phyloP scores from a whole-genome alignment of 2,888 invertebrate genomes.

The Mythimna impura region DNA sequence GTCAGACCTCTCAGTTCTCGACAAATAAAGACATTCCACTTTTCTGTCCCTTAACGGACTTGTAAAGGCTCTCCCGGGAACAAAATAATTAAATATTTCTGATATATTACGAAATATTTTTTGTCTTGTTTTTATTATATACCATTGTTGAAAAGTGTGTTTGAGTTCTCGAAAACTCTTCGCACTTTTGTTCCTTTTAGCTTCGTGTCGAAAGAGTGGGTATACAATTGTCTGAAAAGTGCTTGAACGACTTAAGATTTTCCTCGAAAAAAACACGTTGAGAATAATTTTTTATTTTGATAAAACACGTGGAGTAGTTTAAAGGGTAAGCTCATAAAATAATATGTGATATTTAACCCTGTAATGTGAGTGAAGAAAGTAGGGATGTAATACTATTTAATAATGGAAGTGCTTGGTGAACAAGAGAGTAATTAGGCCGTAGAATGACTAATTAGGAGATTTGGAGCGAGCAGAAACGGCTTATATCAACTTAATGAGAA shows the following conservation, averaged over 20 bases:
- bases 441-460: conserved; percentile 5
- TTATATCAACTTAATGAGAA: neutral
- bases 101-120: conserved; percentile 2
- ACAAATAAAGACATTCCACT: conserved; percentile 49
- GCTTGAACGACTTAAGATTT: conserved; percentile 12
- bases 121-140: conserved; percentile 17
- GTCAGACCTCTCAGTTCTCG: conserved; percentile 17
- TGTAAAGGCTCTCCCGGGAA: conserved; percentile 25
- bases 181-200: conserved; percentile 24
- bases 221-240: conserved; percentile 24
- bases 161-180: conserved; percentile 36
- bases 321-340: neutral
- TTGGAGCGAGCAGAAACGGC: too few species aligned
- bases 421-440: neutral
- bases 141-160: conserved; percentile 33
- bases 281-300: conserved; percentile 31
- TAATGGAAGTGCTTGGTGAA: neutral
- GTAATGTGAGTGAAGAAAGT: neutral
- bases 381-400: conserved; percentile 14
- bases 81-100: conserved; percentile 54
- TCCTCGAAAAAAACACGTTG: conserved; percentile 22
- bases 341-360: neutral
- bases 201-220: conserved; percentile 16
- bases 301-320: conserved; percentile 8
- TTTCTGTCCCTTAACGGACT: conserved; percentile 35